Base-by-base conservation (phyloP, 2,888 invertebrate species). In the Venustoraphidia nigricollis region DNA sequence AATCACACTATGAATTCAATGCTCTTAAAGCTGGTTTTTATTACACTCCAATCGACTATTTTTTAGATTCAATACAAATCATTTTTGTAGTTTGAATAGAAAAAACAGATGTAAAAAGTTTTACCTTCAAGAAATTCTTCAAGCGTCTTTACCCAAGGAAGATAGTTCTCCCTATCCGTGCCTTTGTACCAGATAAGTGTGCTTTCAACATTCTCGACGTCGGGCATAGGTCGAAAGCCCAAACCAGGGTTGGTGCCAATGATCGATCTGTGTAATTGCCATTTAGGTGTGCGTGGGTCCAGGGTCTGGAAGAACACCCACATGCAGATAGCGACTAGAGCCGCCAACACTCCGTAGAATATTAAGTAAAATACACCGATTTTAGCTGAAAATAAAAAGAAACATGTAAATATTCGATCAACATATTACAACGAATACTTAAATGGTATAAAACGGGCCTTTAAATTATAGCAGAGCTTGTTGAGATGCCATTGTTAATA, bases 191-290 rank as follows among this genome's bases (percentile, higher is more conserved):
- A 90, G 65, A 98, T 92, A 54, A 98, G 76, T 36, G 95, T 94
- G 64, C 94, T 95, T 58, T 92, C 90, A 41, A 91, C 85, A 63
- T 94, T 91, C 38, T 77, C 76, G 48, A 76, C 74, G 41, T 86
- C 81, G 8, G 96, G 91, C 75, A 87, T 80, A 8, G 98, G 97
- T 54, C 96, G 76, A 69, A 94, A 97, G 52, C 96, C 96, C 48
- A 97, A 74, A 46, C 95, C 96, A 55, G 97, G 97, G 73, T 94
- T 95, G 56, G 86, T 86, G 59, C 95, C 95, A 59, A 96, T 94
- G 57, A 94, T 77, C 51, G 93, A 92, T 50, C 76, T 66, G 36
- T 85, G 82, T 52, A 91, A 73, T 63, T 83, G 84, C 89, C 91
- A 95, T 67, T 82, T 88, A 9, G 95, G 96, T 62, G 83, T 79